These are phyloP conservation scores for Ips typographus DNA, from an alignment of 1,140 invertebrate species.

Conservation along the genomic window DNA sequence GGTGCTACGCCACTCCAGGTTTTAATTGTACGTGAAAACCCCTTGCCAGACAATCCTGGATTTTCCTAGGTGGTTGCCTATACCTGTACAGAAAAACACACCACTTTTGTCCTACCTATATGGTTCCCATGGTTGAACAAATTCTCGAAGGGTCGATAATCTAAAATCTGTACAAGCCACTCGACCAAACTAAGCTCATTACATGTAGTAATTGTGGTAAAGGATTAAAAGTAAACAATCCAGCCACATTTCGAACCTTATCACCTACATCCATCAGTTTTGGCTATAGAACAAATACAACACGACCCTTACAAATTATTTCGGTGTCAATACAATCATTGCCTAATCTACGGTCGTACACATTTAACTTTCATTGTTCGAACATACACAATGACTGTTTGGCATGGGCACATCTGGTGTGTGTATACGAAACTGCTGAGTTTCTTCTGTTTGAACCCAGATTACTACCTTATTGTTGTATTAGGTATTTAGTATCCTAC, in stretches of 20 bases:
- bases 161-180: constrained; percentile 20
- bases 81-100: too few species aligned
- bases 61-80: too few species aligned
- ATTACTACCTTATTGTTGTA: constrained; percentile 9
- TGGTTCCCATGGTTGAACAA: too few species aligned
- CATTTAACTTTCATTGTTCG: constrained; percentile 51
- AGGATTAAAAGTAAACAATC: constrained; percentile 46
- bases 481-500: too few species aligned
- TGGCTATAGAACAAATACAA: constrained; percentile 35
- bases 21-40: constrained; percentile 34
- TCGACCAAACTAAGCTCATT: constrained; percentile 25
- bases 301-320: constrained; percentile 48
- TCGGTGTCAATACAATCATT: constrained; percentile 49
- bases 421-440: constrained; percentile 14
- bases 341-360: constrained; percentile 50
- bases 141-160: too few species aligned
- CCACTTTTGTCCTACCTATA: too few species aligned
- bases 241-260: constrained; percentile 40
- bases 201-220: constrained; percentile 40
- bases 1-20: constrained; percentile 34
- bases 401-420: constrained; percentile 45
- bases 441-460: constrained; percentile 21
- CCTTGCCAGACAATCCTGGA: too few species aligned
- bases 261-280: constrained; percentile 42
- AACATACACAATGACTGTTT: constrained; percentile 48